These are phyloP conservation scores for Eueides isabella DNA, from an alignment of 1,140 invertebrate genomes.

Conservation along the genomic window DNA sequence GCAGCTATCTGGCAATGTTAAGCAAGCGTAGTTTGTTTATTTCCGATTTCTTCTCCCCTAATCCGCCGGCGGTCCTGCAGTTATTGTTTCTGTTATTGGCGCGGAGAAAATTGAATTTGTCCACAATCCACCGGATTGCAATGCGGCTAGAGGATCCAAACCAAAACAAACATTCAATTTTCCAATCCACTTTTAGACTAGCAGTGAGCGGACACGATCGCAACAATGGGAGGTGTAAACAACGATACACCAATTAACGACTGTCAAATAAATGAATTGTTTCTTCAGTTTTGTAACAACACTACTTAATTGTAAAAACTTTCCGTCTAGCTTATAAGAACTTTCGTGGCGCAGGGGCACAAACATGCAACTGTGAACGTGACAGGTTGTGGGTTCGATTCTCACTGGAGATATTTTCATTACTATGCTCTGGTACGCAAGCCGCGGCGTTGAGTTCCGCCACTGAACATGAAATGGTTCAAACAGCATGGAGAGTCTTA, in stretches of 20 bases:
- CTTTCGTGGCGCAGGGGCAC: too few species aligned
- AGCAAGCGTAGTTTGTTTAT: slow-evolving; percentile 35
- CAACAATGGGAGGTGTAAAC: slow-evolving; percentile 42
- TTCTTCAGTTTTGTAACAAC: background rate
- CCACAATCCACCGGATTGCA: slow-evolving; percentile 69
- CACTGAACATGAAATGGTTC: too few species aligned
- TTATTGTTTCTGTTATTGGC: slow-evolving; percentile 73
- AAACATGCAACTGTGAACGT: too few species aligned
- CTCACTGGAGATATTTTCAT: too few species aligned
- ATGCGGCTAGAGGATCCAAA: slow-evolving; percentile 52
- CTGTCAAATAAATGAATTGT: slow-evolving; percentile 8
- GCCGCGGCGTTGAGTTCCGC: too few species aligned
- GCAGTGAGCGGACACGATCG: slow-evolving; percentile 41
- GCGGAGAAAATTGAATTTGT: slow-evolving; percentile 75
- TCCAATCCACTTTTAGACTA: slow-evolving; percentile 51
- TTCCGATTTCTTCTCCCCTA: slow-evolving; percentile 35
- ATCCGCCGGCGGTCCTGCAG: slow-evolving; percentile 39
- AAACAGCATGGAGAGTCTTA: too few species aligned
- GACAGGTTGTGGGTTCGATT: too few species aligned
- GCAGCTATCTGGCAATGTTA: slow-evolving; percentile 32
- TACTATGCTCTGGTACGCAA: too few species aligned
- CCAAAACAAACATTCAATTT: slow-evolving; percentile 66
- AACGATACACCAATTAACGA: slow-evolving; percentile 25
- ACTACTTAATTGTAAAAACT: background rate
- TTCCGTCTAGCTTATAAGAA: background rate